phyloP scores from a whole-genome alignment of 2,797 vertebrate genomes.

The Tauraco hartlaubi region DNA sequence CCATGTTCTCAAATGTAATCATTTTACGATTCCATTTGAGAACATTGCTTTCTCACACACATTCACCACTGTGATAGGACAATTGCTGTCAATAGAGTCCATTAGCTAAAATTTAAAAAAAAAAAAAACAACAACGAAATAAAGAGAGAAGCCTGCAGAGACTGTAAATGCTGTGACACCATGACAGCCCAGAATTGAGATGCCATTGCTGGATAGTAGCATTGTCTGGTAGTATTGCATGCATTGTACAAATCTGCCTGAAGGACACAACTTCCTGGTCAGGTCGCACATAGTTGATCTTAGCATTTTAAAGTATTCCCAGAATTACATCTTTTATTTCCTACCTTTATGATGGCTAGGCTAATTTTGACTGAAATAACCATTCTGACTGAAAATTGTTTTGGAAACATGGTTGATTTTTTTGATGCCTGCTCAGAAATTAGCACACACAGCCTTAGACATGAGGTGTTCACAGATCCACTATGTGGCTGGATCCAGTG shows the following conservation, averaged over 20 bases:
- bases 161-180: neutral
- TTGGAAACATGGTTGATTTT: neutral
- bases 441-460: too few relatives aligned
- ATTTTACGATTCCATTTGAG: neutral
- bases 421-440: neutral
- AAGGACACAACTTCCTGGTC: neutral
- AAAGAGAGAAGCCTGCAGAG: neutral
- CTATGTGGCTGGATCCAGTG: neutral
- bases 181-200: neutral
- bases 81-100: neutral
- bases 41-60: neutral
- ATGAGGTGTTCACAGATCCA: neutral
- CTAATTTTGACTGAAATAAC: neutral
- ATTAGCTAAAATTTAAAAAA: neutral
- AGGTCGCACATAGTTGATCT: neutral
- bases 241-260: neutral
- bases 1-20: neutral
- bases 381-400: neutral
- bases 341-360: neutral
- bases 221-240: neutral
- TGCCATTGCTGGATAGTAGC: neutral
- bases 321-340: neutral
- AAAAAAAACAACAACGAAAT: neutral
- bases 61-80: neutral
- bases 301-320: neutral